These are phyloP conservation scores for Pseudorhombus dupliciocellatus DNA, from an alignment of 2,113 vertebrate species.

Conservation along the genomic window DNA sequence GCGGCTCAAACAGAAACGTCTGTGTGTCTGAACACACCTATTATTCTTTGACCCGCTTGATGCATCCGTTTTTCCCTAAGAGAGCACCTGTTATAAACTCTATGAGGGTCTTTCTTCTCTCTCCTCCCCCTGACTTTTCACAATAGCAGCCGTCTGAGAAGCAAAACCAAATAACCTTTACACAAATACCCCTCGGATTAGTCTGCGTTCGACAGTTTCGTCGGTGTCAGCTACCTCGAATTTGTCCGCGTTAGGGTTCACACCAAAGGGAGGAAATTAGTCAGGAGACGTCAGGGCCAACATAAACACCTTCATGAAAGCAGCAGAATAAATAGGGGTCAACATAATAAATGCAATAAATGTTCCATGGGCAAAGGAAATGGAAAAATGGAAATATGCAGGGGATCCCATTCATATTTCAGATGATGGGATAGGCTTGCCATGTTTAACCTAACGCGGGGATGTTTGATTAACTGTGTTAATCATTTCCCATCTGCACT, in stretches of 20 bases:
- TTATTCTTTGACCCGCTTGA: conserved; percentile 44
- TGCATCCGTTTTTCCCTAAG: neutral
- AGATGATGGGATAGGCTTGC: conserved; percentile 73
- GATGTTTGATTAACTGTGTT: conserved; percentile 81
- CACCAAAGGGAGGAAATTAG: conserved; percentile 48
- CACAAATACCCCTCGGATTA: conserved; percentile 37
- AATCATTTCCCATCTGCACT: conserved; percentile 80
- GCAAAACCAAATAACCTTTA: conserved; percentile 43
- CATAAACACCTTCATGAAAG: conserved; percentile 62
- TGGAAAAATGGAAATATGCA: conserved; percentile 68
- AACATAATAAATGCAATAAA: conserved; percentile 64
- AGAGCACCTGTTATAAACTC: no score
- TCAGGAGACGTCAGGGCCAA: conserved; percentile 34
- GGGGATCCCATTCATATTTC: conserved; percentile 70
- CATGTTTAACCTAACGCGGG: conserved; percentile 77
- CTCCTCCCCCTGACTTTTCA: conserved; percentile 13
- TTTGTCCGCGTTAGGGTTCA: conserved; percentile 39
- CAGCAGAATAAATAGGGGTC: conserved; percentile 62
- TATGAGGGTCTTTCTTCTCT: no score
- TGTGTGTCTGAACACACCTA: conserved; percentile 12
- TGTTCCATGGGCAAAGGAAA: conserved; percentile 64
- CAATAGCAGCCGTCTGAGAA: conserved; percentile 40
- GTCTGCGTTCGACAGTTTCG: conserved; percentile 23
- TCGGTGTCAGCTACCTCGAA: conserved; percentile 17
- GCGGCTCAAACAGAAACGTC: conserved; percentile 27